Evolutionary conservation across 2,888 invertebrate species (phyloP), one percentile per base, ranked within the genome.

Genomic region (Bellardia pandia): DNA sequence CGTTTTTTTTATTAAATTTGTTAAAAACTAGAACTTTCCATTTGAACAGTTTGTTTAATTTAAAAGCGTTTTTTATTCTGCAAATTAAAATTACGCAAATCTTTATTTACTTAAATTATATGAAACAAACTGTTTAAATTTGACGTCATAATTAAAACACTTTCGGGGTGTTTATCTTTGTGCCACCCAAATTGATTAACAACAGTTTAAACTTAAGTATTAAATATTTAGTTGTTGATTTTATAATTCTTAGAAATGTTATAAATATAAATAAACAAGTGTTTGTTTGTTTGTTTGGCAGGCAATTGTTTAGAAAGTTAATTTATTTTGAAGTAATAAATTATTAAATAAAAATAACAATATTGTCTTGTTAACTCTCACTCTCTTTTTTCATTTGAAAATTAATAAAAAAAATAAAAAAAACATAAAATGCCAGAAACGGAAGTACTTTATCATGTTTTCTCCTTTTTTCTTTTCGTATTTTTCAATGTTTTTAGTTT

Each of bases 391-490:
- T 72, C 56, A 72, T n/a, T 16, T 48, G 66, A 84, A 77, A 71
- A 82, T 14, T 23, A 30, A 62, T 64, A 45, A 11, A 69, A 62
- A 23, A 71, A 71, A 5, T n/a, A 48, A 60, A 13, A 60, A 62
- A 40, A 11, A 13, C 30, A 30, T 23, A 58, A 14, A 74, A 48
- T 3, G 5, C 0, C 42, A 69, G 60, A 51, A 62, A 74, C 85
- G 85, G 85, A 85, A 85, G 79, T 79, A 69, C 85, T 85, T 85
- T 85, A 85, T 85, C 85, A 75, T 74, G 40, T 79, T 79, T 71
- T 77, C 53, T 69, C 45, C 64, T n/a, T 62, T 62, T 11, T 14
- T 30, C 40, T 7, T 30, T 56, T 45, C 23, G 11, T 40, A 62
- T 62, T 83, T 64, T 71, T 11, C 16, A 40, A 64, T 78, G 42